Evolutionary conservation across 2,888 invertebrate species (phyloP).

Genomic region (Eupithecia pulchellata): DNA sequence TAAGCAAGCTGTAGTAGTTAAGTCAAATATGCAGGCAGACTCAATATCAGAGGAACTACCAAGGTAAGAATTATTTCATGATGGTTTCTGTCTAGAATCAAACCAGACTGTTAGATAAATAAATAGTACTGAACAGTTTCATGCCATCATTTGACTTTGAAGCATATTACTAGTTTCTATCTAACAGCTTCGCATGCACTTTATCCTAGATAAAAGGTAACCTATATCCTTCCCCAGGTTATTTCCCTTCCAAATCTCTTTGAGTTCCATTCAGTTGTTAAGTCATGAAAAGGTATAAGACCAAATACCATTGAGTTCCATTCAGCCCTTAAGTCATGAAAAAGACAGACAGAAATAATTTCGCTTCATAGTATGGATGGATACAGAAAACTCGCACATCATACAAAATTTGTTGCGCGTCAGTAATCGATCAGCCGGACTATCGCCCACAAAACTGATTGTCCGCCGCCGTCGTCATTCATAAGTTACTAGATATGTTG

Average conservation of each 20-base stretch:
- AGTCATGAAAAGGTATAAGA: neutral
- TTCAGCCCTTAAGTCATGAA: neutral
- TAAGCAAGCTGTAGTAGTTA: constrained; percentile 60
- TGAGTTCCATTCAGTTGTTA: neutral
- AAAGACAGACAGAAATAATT: neutral
- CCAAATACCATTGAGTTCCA: neutral
- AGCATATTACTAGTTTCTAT: neutral
- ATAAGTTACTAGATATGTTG: neutral
- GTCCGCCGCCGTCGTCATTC: neutral
- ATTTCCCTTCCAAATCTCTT: neutral
- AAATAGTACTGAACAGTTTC: neutral
- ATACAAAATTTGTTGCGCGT: neutral
- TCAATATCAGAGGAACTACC: constrained; percentile 48
- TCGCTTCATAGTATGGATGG: neutral
- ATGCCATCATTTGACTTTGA: too few relatives aligned
- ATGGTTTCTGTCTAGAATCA: neutral
- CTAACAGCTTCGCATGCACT: neutral
- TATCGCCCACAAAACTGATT: neutral
- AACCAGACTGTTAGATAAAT: too few relatives aligned
- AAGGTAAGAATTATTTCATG: constrained; percentile 50
- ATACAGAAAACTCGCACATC: neutral
- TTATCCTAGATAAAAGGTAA: neutral
- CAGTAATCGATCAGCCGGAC: neutral
- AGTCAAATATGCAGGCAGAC: constrained; percentile 49
- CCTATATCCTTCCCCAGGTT: neutral